These are phyloP conservation scores for Choristoneura rosaceana DNA, from an alignment of 2,888 invertebrate species.

Conservation along the genomic window DNA sequence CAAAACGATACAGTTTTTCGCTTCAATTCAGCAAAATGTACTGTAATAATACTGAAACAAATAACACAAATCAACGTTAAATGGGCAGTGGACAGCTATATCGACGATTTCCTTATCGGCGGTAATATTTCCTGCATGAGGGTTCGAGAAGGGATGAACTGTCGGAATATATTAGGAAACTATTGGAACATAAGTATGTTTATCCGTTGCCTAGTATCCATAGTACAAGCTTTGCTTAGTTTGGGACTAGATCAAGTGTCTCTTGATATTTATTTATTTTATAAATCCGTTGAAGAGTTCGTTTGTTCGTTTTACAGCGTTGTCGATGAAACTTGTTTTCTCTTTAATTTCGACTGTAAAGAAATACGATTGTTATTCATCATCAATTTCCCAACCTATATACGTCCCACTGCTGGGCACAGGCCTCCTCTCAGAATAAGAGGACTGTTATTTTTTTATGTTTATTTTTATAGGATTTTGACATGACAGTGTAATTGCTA, in stretches of 20 bases:
- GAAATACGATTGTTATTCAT: too few relatives aligned
- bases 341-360: background rate
- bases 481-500: too few relatives aligned
- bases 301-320: background rate
- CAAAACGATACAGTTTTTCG: slow-evolving; percentile 32
- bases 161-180: slow-evolving; percentile 40
- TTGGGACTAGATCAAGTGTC: too few relatives aligned
- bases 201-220: too few relatives aligned
- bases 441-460: too few relatives aligned
- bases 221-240: too few relatives aligned
- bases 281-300: background rate
- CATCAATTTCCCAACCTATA: too few relatives aligned
- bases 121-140: slow-evolving; percentile 58
- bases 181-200: slow-evolving; percentile 9
- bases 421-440: too few relatives aligned
- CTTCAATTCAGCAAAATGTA: slow-evolving; percentile 44
- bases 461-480: too few relatives aligned
- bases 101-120: slow-evolving; percentile 59
- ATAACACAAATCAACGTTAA: slow-evolving; percentile 57
- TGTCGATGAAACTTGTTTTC: background rate
- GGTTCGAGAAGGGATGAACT: slow-evolving; percentile 48
- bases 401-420: too few relatives aligned
- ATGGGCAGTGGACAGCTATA: slow-evolving; percentile 55
- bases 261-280: too few relatives aligned
- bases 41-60: slow-evolving; percentile 50